Base-by-base conservation (phyloP, 2,797 vertebrate genomes). In the Rhabdophis nuchalis region DNA sequence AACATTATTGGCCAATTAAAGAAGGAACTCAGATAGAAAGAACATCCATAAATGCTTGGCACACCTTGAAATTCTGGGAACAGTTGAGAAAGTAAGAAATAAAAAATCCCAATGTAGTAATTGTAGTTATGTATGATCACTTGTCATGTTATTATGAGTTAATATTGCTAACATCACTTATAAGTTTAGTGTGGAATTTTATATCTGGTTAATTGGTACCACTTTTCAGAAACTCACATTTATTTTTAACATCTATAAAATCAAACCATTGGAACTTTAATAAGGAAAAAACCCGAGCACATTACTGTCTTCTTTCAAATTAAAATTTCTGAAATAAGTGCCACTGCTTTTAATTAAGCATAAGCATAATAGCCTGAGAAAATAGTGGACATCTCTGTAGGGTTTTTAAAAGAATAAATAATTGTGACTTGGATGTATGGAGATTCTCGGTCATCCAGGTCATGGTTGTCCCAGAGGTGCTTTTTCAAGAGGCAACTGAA, bases 11-110 rank as follows among this genome's bases (percentile, higher is more conserved):
- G 99, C 98, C 98, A 54, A 95, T 98, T 0, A 96, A 97, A 87
- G 98, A 98, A 92, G 99, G 98, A 72, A 97, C 97, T 0, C 97
- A 98, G 10, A 96, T 99, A 94, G 97, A 99, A 95, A 98, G 99
- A 96, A 97, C 98, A 92, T 98, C 98, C 94, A 9, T 99, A n/a
- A 91, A 12, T 86, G 95, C 96, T 36, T 99, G 98, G 98, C 95
- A 98, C 94, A 98, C 94, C 1, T 95, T 99, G 92, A 98, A 98
- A 93, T 99, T 97, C 97, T 99, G 99, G 99, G 97, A 99, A 56
- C 97, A 99, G 0, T 95, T 99, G 87, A 98, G 98, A 97, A 97
- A 91, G 99, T 99, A 98, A 98, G 98, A 87, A 87, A 94, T 91
- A 16, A 89, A n/a, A 72, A 86, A 92, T 88, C 7, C 25, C 52